Evolutionary conservation across 2,888 invertebrate genomes (phyloP).

Genomic region (Steromphala cineraria): DNA sequence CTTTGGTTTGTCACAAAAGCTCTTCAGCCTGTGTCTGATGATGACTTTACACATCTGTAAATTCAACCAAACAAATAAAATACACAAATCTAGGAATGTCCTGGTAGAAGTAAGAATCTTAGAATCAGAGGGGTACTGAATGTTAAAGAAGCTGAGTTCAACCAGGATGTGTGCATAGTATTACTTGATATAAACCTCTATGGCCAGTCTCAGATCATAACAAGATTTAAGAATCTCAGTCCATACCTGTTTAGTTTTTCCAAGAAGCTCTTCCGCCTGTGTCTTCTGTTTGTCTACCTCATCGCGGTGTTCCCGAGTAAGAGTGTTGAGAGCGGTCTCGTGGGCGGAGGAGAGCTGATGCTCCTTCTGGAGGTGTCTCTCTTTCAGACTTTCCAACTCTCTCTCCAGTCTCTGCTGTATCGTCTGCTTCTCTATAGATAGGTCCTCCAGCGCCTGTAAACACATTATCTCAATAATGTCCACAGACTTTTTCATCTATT

Average conservation of each 20-base stretch:
- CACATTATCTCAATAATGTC: too few species aligned
- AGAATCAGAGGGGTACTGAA: too few species aligned
- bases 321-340: not conserved
- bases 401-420: constrained; percentile 63
- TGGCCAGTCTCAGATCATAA: too few species aligned
- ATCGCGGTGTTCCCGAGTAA: constrained; percentile 35
- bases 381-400: constrained; percentile 55
- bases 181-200: too few species aligned
- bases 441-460: constrained; percentile 66
- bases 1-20: constrained; percentile 52
- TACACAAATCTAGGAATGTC: too few species aligned
- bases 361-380: constrained; percentile 45
- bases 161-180: too few species aligned
- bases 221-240: too few species aligned
- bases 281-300: constrained; percentile 52
- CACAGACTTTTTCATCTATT: too few species aligned
- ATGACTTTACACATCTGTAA: too few species aligned
- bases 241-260: constrained; percentile 60
- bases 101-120: too few species aligned
- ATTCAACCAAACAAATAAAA: too few species aligned
- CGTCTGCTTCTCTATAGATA: constrained; percentile 68
- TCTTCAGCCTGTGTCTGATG: constrained; percentile 46
- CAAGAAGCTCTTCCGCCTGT: constrained; percentile 51
- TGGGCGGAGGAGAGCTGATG: constrained; percentile 46
- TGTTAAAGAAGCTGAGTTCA: too few species aligned